These are phyloP conservation scores for Octopus bimaculoides DNA, from an alignment of 1,140 invertebrate species.

Conservation along the genomic window DNA sequence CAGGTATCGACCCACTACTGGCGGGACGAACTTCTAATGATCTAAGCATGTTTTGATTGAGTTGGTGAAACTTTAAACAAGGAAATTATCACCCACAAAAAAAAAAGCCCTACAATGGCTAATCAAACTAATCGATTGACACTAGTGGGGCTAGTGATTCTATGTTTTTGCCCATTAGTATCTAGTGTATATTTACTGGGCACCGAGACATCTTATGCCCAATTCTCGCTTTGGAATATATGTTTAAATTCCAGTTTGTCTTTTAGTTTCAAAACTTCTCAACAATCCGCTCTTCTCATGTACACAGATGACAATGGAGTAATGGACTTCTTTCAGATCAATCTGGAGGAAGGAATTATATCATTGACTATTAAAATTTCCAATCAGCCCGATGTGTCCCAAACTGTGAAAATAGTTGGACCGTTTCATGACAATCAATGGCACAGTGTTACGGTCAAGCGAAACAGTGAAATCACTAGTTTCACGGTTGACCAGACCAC, in stretches of 20 bases:
- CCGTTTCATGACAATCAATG: conserved; percentile 44
- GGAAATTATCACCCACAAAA: neutral
- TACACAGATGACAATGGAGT: conserved; percentile 50
- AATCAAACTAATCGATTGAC: neutral
- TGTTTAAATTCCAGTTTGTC: conserved; percentile 46
- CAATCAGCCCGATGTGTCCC: conserved; percentile 34
- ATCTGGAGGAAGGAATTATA: conserved; percentile 28
- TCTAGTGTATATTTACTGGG: neutral
- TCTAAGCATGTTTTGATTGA: neutral
- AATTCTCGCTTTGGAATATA: conserved; percentile 49
- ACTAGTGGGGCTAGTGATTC: neutral
- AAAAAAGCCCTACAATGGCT: neutral
- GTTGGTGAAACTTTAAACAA: neutral
- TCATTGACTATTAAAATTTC: conserved; percentile 45
- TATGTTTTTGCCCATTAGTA: neutral
- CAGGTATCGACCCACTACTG: no score
- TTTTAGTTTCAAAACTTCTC: conserved; percentile 49
- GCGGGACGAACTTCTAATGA: neutral
- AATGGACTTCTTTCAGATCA: conserved; percentile 44
- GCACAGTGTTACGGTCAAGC: conserved; percentile 43
- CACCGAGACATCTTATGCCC: conserved; percentile 31
- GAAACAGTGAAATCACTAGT: conserved; percentile 45
- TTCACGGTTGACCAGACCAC: conserved; percentile 39
- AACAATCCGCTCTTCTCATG: conserved; percentile 37
- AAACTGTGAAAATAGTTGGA: conserved; percentile 33